Base-by-base conservation (phyloP, 2,113 vertebrate genomes). In the Takifugu bimaculatus region DNA sequence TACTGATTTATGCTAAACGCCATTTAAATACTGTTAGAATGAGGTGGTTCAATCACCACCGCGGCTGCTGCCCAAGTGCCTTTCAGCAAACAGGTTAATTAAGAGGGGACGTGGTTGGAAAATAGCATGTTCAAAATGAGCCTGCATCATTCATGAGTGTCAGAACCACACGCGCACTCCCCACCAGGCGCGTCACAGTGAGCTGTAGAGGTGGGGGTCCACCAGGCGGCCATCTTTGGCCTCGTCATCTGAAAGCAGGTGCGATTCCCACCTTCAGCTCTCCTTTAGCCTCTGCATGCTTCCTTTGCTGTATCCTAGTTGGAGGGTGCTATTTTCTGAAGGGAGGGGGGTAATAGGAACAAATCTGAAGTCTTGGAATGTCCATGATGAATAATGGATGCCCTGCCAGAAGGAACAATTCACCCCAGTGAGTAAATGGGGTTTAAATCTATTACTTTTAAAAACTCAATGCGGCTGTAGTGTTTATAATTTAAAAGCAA, bases 361-460 rank as follows among this genome's bases (percentile, higher is more conserved):
- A 60, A 70, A 82, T 85, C 72, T 78, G 26, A 49, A 70, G 60
- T 78, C 58, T 57, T 53, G 63, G 57, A 65, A 62, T 63, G 67
- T 74, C 29, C 12, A 64, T 39, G 35, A 84, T 85, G 63, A 87
- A 87, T 85, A 72, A 87, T 85, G 28, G 57, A 85, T 82, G 69
- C 45, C 57, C 26, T 60, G 52, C 75, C 79, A 80, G 54, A 60
- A 3, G 11, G 74, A 79, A 79, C 73, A 80, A 82, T 84, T 77
- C 77, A 70, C 66, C 51, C 57, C 74, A 5, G 27, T 13, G 50
- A 70, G 49, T 53, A 72, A 78, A 66, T 55, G 58, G 52, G 58
- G 43, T 55, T 70, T 65, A 71, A 79, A 60, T 69, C 45, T 45
- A 68, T 65, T 57, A 32, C 60, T 29, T 53, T 51, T 51, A 68